Base-by-base conservation (phyloP, 2,888 invertebrate genomes). In the Actias luna region DNA sequence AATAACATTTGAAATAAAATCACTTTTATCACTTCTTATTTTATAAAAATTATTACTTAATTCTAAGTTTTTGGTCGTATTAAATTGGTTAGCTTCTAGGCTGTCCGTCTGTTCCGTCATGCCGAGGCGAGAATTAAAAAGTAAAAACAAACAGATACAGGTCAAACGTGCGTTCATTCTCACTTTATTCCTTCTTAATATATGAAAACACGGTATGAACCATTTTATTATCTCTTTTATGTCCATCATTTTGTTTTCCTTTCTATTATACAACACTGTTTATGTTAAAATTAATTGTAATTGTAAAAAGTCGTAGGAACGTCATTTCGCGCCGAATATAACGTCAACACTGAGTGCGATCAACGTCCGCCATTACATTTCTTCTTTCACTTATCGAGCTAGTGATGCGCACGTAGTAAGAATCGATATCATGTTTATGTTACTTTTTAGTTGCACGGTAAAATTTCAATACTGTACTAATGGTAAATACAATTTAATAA, bases 221-320 rank as follows among this genome's bases (percentile, higher is more conserved):
- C 92, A 92, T 75, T 89, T 92, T 57, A 93, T 93, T 39, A 93
- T 87, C 67, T 93, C 93, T 77, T 85, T 88, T 71, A 93, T 77
- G 77, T 93, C 93, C 89, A 92, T 92, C 77, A 78, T 89, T 69
- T 67, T 71, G 63, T 67, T 63, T 64, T 61, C 18, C 61, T 59
- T 55, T 65, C 50, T 4, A 29, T n/a, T 27, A 55, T 55, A 14
- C 5, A 55, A 55, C 29, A 55, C 29, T 29, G 7, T 29, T 8
- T 29, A n/a, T 29, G 29, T 16, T 29, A 7, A 55, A 55, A 55
- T 29, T 61, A 29, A 27, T 35, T 61, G 35, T 61, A 36, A 36
- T 55, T 57, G 4, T 58, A 16, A 27, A 29, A 55, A 29, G n/a
- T 55, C 8, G 29, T 16, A 33, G 66, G 64, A 63, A 65, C 84